Conservation (phyloP, 2,888 invertebrate genomes). For the Pycnomerus fuliginosus region DNA sequence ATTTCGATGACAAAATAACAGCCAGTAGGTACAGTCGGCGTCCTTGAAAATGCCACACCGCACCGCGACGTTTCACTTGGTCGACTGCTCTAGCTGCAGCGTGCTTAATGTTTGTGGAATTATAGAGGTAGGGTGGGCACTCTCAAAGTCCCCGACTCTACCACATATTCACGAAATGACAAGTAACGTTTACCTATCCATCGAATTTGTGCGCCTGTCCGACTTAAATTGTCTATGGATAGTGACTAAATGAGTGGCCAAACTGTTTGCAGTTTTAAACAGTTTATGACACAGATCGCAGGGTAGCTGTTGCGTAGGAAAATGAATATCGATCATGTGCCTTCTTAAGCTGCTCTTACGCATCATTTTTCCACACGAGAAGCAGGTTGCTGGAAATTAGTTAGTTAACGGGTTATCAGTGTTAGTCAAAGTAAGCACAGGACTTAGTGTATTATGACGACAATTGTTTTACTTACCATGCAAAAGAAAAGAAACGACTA, state of each 20-base stretch:
- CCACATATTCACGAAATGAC: no score
- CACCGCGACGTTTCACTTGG: no score
- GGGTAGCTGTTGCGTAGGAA: conserved; percentile 41
- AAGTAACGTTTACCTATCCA: no score
- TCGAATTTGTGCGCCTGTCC: no score
- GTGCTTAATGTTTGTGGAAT: no score
- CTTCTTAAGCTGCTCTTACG: conserved; percentile 43
- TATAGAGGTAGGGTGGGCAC: no score
- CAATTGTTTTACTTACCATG: conserved; percentile 47
- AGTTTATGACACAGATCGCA: conserved; percentile 43
- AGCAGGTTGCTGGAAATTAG: conserved; percentile 42
- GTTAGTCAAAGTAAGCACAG: background rate
- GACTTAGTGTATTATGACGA: conserved; percentile 15
- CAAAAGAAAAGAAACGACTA: conserved; percentile 27
- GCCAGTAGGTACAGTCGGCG: no score
- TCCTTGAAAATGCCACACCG: no score
- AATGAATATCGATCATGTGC: conserved; percentile 43
- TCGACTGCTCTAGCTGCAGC: no score
- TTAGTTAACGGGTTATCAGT: background rate
- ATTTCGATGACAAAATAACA: no score
- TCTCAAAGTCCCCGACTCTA: no score
- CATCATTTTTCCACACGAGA: conserved; percentile 43
- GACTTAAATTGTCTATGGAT: conserved; percentile 40
- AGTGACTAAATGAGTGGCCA: conserved; percentile 42
- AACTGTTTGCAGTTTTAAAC: conserved; percentile 44